Base-by-base conservation (phyloP, 2,113 vertebrate species). In the Emydocephalus ijimae region DNA sequence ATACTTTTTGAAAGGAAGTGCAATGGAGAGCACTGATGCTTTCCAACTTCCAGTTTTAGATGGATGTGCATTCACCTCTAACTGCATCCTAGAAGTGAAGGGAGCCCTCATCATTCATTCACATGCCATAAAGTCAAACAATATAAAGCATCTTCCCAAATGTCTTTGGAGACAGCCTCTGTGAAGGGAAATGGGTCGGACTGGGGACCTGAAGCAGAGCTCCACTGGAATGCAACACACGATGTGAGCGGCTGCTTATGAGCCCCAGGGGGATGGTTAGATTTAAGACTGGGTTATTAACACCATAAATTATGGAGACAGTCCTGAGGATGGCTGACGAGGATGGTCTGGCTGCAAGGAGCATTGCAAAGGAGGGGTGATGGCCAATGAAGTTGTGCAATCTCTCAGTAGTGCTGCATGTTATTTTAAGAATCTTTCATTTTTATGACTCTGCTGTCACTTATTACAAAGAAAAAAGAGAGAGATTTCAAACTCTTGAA, bases 241-340 rank as follows among this genome's bases (percentile, higher is more conserved):
- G 0, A 74, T 0, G 3, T 94, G 94, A 96, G 94, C 0, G 0
- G 34, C 91, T 95, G 94, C 61, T 94, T 96, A 95, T 96, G 91
- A 96, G 95, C 87, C 95, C 92, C 1, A 39, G 74, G 90, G 85
- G 92, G 57, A 85, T 88, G 95, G 93, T 87, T 94, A 88, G 92
- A 95, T 94, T 96, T 94, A 81, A 92, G 92, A 74, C 95, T 97
- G 90, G 91, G 94, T 97, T 97, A 97, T 96, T 97, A 97, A 97
- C 92, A 94, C 91, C 93, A 96, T 97, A 96, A 96, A 97, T 97
- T 96, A 97, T 7, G 90, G 90, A 96, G 96, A 96, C 96, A 96
- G 96, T 96, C 95, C 86, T 29, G 56, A 91, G 59, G 93, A 96
- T 94, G 95, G 94, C 94, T 96, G 96, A 95, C 93, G 93, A 95